Percentiles rank a stretch among this genome's conserved stretches.
phyloP scores from a whole-genome alignment of 2,113 vertebrate species.

The Leucosticte australis region DNA sequence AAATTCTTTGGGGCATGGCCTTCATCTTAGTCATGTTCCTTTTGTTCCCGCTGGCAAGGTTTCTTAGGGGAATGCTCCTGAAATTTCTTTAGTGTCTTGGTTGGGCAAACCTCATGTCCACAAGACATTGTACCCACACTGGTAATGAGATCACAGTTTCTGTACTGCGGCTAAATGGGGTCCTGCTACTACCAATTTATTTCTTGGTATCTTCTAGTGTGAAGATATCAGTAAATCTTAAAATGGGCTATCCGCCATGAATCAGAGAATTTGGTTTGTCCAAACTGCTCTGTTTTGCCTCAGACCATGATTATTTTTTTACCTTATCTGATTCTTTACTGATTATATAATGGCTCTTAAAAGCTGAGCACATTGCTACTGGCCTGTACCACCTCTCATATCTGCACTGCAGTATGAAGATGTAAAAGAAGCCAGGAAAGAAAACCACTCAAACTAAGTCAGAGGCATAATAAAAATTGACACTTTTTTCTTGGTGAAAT shows the following conservation, averaged over 20 bases:
- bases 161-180: background rate
- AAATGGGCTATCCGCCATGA: rapidly evolving
- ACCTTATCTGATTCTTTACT: background rate
- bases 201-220: background rate
- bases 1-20: constrained; percentile 14
- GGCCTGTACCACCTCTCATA: background rate
- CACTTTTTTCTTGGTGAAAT: background rate
- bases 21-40: constrained; percentile 33
- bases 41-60: background rate
- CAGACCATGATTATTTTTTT: background rate
- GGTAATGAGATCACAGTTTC: background rate
- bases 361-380: background rate
- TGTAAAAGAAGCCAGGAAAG: background rate
- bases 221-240: background rate
- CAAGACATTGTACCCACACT: background rate
- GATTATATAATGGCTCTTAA: background rate
- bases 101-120: background rate
- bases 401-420: background rate
- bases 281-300: background rate
- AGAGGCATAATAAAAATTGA: background rate
- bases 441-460: background rate
- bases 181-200: background rate
- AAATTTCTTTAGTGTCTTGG: constrained; percentile 15
- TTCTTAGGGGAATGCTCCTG: background rate
- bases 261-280: background rate